Evolutionary conservation across 1,140 invertebrate species (phyloP), one percentile per base, ranked within the genome.

Genomic region (Meloidogyne hapla): DNA sequence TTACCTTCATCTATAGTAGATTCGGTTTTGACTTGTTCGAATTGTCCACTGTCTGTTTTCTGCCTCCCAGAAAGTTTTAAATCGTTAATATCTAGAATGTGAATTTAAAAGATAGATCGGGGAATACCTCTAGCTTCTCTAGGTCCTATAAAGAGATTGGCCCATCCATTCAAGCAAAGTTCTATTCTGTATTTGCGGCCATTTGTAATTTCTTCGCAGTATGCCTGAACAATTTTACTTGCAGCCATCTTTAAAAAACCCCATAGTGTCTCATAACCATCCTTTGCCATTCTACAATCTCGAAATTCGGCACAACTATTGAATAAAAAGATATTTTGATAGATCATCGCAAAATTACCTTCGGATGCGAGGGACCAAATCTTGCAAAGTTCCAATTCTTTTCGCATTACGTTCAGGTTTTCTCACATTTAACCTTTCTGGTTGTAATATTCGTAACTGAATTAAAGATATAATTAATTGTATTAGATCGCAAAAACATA

Each of bases 201-300:
- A 21, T n/a, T 21, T 21, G 23, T 64, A 63, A 63, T 63, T 64
- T 73, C 70, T 28, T 73, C 70, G n/a, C 48, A 64, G n/a, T 73
- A 73, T 33, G 70, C 70, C 48, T 73, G 70, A 40, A 63, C 64
- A 64, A 73, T 28, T 26, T 28, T 73, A 64, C 70, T 73, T 38
- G 28, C 56, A 12, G 56, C 56, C 70, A 73, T 18, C 12, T 38
- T 26, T 25, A 26, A 23, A 18, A 73, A 73, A 21, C 70, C 18
- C 21, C 56, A 63, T 5, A 73, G 3, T 21, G 56, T 73, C 0
- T 63, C 56, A 64, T 73, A 73, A 4, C 56, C 70, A 21, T 28
- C 18, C 5, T 38, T 61, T 33, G 70, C 70, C 23, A 69, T 18
- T 61, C 18, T 38, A 63, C 40, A 63, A 63, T 18, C 13, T 56